These are phyloP conservation scores for Tetranychus urticae DNA, from an alignment of 1,140 invertebrate genomes.

Conservation along the genomic window DNA sequence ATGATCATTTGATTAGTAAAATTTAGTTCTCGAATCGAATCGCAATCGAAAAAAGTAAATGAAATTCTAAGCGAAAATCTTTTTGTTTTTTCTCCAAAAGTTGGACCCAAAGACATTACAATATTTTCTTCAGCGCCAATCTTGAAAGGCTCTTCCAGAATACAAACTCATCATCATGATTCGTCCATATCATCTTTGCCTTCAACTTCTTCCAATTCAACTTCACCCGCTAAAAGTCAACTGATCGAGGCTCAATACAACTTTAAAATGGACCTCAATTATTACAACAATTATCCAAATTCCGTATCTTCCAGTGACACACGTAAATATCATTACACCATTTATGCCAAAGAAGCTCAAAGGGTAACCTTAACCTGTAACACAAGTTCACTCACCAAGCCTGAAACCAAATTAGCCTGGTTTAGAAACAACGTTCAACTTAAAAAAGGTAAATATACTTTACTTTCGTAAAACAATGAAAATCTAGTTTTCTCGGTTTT, in stretches of 20 bases:
- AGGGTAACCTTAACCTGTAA: constrained; percentile 51
- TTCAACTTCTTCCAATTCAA: not conserved
- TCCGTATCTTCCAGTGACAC: not conserved
- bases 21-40: too few relatives aligned
- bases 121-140: too few relatives aligned
- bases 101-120: too few relatives aligned
- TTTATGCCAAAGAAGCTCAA: constrained; percentile 35
- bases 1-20: too few relatives aligned
- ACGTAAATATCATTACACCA: not conserved
- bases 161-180: not conserved
- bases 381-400: constrained; percentile 50
- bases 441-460: not conserved
- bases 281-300: not conserved
- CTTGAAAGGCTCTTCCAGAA: not conserved
- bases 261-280: not conserved
- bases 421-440: constrained; percentile 32
- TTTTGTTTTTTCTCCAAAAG: too few relatives aligned
- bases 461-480: too few relatives aligned
- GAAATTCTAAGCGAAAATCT: too few relatives aligned
- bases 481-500: too few relatives aligned
- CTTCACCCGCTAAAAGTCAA: not conserved
- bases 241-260: not conserved
- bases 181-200: not conserved
- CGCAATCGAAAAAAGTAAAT: too few relatives aligned
- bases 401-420: constrained; percentile 66